Conservation (phyloP, 1,140 invertebrate species). For the Papilio aristodemus region DNA sequence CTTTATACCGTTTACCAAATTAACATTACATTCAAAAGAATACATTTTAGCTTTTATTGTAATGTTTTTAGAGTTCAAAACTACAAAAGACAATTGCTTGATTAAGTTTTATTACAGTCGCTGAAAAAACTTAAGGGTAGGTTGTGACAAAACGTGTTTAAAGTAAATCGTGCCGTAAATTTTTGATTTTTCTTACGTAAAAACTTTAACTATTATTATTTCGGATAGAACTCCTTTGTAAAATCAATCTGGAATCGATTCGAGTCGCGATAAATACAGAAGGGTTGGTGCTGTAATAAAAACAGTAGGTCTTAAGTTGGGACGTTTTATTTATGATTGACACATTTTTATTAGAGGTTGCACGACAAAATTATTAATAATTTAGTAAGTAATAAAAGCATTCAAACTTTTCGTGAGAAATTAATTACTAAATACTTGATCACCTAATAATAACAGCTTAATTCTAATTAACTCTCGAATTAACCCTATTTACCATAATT, state of each 20-base stretch:
- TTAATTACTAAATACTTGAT: no score
- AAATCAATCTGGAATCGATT: conserved; percentile 57
- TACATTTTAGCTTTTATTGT: conserved; percentile 27
- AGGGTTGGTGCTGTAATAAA: conserved; percentile 56
- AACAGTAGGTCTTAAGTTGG: conserved; percentile 62
- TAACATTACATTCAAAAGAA: conserved; percentile 29
- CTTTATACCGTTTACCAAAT: conserved; percentile 36
- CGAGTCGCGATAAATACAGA: conserved; percentile 53
- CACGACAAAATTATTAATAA: conserved; percentile 19
- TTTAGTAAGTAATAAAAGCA: not conserved
- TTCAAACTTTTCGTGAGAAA: no score
- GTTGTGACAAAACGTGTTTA: conserved; percentile 52
- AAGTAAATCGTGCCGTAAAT: conserved; percentile 56
- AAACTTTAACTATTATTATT: conserved; percentile 52
- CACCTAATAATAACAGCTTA: no score
- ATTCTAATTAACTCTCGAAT: no score
- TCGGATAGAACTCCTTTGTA: conserved; percentile 41
- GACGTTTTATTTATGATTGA: conserved; percentile 46
- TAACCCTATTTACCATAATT: no score
- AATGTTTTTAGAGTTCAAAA: conserved; percentile 35
- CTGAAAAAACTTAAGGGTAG: conserved; percentile 48
- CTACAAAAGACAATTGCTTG: not conserved
- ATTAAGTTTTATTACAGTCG: conserved; percentile 12
- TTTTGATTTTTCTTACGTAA: conserved; percentile 48
- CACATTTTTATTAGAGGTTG: not conserved